Conservation (phyloP, 2,797 vertebrate genomes). For the Mallotus villosus region DNA sequence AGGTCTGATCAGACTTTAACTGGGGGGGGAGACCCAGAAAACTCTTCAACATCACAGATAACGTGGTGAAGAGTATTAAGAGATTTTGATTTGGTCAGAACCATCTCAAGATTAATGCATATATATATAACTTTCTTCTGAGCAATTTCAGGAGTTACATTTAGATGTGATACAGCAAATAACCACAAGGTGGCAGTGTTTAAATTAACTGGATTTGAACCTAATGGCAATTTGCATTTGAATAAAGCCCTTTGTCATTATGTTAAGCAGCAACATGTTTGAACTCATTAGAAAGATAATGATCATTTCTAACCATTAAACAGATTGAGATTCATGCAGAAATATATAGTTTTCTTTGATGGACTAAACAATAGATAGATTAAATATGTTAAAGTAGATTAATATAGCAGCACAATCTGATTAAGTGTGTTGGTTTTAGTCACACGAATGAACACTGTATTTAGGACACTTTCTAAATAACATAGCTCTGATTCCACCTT, state of each 20-base stretch:
- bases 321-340: conserved; percentile 45
- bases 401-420: conserved; percentile 2
- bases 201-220: conserved; percentile 53
- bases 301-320: conserved; percentile 62
- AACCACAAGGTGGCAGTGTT: conserved; percentile 71
- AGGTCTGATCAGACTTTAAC: too few species aligned
- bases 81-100: too few species aligned
- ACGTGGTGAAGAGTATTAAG: too few species aligned
- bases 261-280: conserved; percentile 69
- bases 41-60: too few species aligned
- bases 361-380: conserved; percentile 17
- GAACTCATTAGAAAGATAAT: conserved; percentile 71
- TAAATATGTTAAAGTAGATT: conserved; percentile 39
- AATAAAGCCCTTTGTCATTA: conserved; percentile 62
- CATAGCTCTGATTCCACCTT: conserved; percentile 20
- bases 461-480: background rate
- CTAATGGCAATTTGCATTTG: conserved; percentile 55
- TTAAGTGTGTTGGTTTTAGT: conserved; percentile 51
- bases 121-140: too few species aligned
- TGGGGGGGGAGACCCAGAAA: too few species aligned
- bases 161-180: conserved; percentile 18
- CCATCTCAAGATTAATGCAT: too few species aligned
- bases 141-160: background rate
- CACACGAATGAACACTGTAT: conserved; percentile 17
- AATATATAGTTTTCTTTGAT: conserved; percentile 21